phyloP scores from a whole-genome alignment of 1,140 invertebrate genomes.

The Cotesia chilonis region DNA sequence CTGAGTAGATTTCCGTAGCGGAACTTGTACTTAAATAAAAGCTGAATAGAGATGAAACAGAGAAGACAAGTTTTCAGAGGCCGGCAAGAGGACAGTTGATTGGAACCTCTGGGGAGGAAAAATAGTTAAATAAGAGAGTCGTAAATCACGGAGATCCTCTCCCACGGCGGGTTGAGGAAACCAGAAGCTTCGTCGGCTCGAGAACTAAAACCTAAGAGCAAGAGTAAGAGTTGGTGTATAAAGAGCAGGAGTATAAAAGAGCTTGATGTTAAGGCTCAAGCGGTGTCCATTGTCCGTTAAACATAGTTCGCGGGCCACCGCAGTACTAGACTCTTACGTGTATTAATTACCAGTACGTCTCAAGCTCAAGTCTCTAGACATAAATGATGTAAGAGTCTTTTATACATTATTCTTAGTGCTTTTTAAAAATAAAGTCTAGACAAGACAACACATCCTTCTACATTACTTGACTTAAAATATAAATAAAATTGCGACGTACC shows the following conservation, averaged over 20 bases:
- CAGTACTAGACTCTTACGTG: slow-evolving; percentile 10
- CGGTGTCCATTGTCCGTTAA: slow-evolving; percentile 40
- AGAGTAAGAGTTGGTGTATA: background rate
- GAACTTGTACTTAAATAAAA: too few species aligned
- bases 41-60: too few species aligned
- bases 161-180: background rate
- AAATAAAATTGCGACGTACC: background rate
- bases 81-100: too few species aligned
- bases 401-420: slow-evolving; percentile 40
- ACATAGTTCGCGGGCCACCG: slow-evolving; percentile 33
- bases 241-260: slow-evolving; percentile 1
- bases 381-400: slow-evolving; percentile 12
- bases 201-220: background rate
- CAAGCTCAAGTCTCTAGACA: background rate
- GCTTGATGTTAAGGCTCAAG: slow-evolving; percentile 40
- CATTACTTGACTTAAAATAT: too few species aligned
- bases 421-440: background rate
- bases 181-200: background rate
- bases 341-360: slow-evolving; percentile 40
- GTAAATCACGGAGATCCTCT: slow-evolving; percentile 15
- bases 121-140: background rate
- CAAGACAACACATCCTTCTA: too few species aligned
- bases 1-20: too few species aligned
- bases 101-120: slow-evolving; percentile 1
- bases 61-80: too few species aligned